Evolutionary conservation across 1,140 invertebrate species (phyloP).

Genomic region (Panagrolaimus sp.): DNA sequence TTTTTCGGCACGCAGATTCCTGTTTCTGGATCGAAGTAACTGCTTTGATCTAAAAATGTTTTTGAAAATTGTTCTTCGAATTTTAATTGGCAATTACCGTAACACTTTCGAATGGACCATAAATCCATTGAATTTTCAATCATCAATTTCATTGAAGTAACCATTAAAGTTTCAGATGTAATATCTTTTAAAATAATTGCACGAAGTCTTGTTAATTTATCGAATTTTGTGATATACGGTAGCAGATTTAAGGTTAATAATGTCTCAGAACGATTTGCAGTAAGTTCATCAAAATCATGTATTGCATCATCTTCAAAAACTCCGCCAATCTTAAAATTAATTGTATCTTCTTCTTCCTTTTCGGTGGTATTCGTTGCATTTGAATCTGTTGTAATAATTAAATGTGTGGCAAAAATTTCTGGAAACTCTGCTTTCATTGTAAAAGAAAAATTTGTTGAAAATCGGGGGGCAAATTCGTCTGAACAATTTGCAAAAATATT

Average conservation of each 20-base stretch:
- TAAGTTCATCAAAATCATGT: background rate
- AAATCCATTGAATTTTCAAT: slow-evolving; percentile 8
- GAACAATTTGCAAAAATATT: background rate
- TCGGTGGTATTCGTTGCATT: too few species aligned
- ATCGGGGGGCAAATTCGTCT: background rate
- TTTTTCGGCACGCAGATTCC: background rate
- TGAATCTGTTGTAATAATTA: background rate
- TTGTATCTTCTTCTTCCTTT: too few species aligned
- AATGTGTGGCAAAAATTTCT: background rate
- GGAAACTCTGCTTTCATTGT: slow-evolving; percentile 12
- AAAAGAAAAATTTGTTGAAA: background rate
- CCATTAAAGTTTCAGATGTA: background rate
- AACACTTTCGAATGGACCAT: background rate
- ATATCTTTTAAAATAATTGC: slow-evolving; percentile 12
- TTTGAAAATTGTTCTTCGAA: background rate
- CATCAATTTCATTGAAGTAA: background rate
- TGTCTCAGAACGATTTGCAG: background rate
- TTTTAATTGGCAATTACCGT: background rate
- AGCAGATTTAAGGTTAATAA: background rate
- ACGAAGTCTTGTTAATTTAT: background rate
- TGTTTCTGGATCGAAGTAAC: background rate
- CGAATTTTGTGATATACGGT: background rate
- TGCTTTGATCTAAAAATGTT: background rate
- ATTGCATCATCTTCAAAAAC: background rate
- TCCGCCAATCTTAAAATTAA: background rate